A percentile compares a stretch with the other conserved stretches of the same genome.
phyloP scores from a whole-genome alignment of 2,888 invertebrate species.

The Mantis religiosa region DNA sequence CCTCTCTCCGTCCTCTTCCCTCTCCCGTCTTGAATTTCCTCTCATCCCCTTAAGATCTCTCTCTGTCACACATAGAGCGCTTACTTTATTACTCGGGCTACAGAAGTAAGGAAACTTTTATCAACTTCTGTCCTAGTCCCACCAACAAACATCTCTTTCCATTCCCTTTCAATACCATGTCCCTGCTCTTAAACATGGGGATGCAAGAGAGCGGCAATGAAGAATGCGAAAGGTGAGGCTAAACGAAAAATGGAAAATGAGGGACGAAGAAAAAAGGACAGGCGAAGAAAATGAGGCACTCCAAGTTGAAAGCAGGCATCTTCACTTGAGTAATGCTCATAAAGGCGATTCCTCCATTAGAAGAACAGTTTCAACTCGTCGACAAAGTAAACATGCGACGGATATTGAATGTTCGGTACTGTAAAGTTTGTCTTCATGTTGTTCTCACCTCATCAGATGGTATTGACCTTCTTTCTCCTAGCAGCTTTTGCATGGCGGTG shows the following conservation, averaged over 20 bases:
- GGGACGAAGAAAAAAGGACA: neutral
- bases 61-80: neutral
- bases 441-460: neutral
- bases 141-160: neutral
- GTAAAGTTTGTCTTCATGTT: neutral
- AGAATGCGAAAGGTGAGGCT: neutral
- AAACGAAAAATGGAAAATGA: neutral
- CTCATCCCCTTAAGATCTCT: neutral
- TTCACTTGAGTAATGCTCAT: neutral
- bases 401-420: constrained; percentile 3
- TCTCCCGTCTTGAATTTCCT: neutral
- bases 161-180: neutral
- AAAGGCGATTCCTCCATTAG: constrained; percentile 5
- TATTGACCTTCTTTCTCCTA: neutral
- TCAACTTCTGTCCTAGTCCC: neutral
- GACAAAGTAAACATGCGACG: neutral
- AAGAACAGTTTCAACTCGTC: constrained; percentile 1
- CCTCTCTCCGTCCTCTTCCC: neutral
- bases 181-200: neutral
- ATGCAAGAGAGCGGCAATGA: neutral
- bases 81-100: neutral
- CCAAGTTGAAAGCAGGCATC: constrained; percentile 6
- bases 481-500: too few relatives aligned
- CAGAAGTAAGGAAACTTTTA: neutral
- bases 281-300: constrained; percentile 5